Percentiles rank a stretch among this genome's conserved stretches.
These are phyloP conservation scores for Palythoa grandiflora DNA, from an alignment of 92 coral and sea anemone genomes.

Conservation along the genomic window DNA sequence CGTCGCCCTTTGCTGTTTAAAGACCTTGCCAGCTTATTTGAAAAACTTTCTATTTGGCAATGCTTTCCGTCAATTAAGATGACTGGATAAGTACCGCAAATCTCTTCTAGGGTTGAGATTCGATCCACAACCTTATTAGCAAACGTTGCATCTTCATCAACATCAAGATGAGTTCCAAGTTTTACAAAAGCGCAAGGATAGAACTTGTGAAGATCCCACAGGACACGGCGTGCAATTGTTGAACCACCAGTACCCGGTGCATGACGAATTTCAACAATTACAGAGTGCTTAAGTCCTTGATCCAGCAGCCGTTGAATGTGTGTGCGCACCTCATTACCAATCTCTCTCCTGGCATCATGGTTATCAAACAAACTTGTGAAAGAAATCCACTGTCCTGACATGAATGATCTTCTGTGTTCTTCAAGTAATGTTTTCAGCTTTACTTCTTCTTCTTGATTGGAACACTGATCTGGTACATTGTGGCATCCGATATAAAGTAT, in stretches of 20 bases:
- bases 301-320: conserved; percentile 81
- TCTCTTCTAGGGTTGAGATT: conserved; percentile 73
- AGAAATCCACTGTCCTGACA: conserved; percentile 87
- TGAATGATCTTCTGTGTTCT: conserved; percentile 75
- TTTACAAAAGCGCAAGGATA: conserved; percentile 87
- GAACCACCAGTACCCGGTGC: conserved; percentile 94
- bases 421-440: conserved; percentile 54
- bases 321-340: conserved; percentile 70
- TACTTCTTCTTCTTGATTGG: conserved; percentile 59
- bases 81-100: conserved; percentile 76
- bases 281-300: conserved; percentile 63
- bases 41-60: conserved; percentile 65
- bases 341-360: conserved; percentile 82
- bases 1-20: conserved; percentile 74
- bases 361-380: conserved; percentile 76
- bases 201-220: conserved; percentile 87
- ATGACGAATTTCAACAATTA: conserved; percentile 81
- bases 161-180: conserved; percentile 60
- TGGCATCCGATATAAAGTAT: conserved; percentile 83
- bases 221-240: conserved; percentile 89
- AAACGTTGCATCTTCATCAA: conserved; percentile 76
- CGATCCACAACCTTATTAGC: conserved; percentile 70
- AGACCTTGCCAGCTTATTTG: conserved; percentile 68
- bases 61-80: conserved; percentile 88
- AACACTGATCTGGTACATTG: conserved; percentile 48